Base-by-base conservation (phyloP, 2,113 vertebrate species). In the Nesogale talazaci region DNA sequence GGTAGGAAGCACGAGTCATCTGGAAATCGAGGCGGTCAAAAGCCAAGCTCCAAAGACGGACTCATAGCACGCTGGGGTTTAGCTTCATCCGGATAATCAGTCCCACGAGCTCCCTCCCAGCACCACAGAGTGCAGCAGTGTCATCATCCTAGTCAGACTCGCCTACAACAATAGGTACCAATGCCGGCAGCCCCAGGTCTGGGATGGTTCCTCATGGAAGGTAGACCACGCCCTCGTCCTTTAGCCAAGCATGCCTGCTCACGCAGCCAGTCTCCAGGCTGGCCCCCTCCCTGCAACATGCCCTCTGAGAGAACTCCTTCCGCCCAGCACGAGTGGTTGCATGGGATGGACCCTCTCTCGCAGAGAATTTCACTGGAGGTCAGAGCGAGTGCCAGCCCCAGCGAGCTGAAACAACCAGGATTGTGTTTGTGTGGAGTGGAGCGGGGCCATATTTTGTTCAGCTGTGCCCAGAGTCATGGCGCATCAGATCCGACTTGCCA, bases 41-140 rank as follows among this genome's bases (percentile, higher is more conserved):
- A n/a, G 1, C 34, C 31, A 56, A 17, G 6, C 29, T 36, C 8
- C 81, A 67, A 59, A 74, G 38, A 27, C 29, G 29, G 59, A 2
- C 10, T 84, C 27, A 67, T 0, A 61, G 29, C 10, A 19, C 3
- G 3, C 5, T 31, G 36, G 63, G 56, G 23, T 59, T 72, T 77
- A 38, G 36, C 67, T 29, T 29, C 22, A 29, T 38, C 11, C 34
- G 67, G 46, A 17, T 76, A 16, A 34, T 19, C 0, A 11, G 56
- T 36, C 27, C 65, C 15, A 11, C 20, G 12, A 0, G 12, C 29
- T 56, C 61, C 38, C 19, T 19, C 17, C 25, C 0, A 16, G 1
- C 8, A 3, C 27, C 15, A 23, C 31, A 6, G 52, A 2, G 14
- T 52, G 52, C 36, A 67, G 22, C 4, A 5, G 4, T 2, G 0